These are phyloP conservation scores for Notoglanidium macrostoma DNA, from an alignment of 2,797 vertebrate genomes.

Conservation along the genomic window DNA sequence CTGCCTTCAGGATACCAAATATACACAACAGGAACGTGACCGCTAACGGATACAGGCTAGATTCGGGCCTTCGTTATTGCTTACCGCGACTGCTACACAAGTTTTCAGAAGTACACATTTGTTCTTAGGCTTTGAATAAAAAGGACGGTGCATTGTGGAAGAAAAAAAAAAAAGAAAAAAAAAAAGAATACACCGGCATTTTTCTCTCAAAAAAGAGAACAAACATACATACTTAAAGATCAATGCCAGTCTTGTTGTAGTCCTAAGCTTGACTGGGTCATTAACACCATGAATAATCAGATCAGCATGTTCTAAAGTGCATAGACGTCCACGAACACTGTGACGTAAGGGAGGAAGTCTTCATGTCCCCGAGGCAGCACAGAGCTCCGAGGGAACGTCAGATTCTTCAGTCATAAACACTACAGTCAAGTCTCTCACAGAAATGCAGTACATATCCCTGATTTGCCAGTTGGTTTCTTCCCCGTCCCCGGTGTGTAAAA, in stretches of 20 bases:
- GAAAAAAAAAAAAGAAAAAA: not conserved
- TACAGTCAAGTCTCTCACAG: constrained; percentile 17
- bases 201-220: constrained; percentile 34
- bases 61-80: constrained; percentile 26
- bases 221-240: constrained; percentile 58
- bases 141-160: not conserved
- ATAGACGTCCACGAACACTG: constrained; percentile 72
- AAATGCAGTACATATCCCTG: constrained; percentile 35
- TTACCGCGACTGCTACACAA: constrained; percentile 41
- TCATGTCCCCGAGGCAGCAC: constrained; percentile 40
- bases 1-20: constrained; percentile 37
- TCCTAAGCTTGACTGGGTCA: constrained; percentile 36
- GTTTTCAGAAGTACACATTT: constrained; percentile 27
- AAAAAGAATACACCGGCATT: not conserved
- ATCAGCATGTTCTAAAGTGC: constrained; percentile 73
- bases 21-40: constrained; percentile 29
- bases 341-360: constrained; percentile 59
- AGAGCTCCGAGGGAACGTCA: constrained; percentile 17
- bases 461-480: constrained; percentile 33
- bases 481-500: not conserved
- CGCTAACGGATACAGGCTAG: constrained; percentile 18
- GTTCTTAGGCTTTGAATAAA: constrained; percentile 40
- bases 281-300: constrained; percentile 59
- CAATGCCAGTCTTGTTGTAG: constrained; percentile 54
- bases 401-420: constrained; percentile 36